Conservation (phyloP, 1,140 invertebrate species). For the Drosophila takahashii region DNA sequence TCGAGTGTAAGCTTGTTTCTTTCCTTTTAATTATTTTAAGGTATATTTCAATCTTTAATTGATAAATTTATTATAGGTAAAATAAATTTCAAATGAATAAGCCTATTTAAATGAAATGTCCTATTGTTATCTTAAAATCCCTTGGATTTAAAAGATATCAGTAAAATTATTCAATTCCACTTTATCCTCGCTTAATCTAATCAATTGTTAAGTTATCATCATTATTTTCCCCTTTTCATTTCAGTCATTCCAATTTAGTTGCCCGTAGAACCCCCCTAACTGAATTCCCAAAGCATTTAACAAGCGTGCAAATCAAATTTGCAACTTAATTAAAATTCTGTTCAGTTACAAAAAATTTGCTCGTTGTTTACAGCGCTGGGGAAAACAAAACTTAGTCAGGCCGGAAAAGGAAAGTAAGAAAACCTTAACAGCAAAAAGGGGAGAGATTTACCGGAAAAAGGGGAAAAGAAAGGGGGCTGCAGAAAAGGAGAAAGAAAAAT, state of each 20-base stretch:
- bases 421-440: slow-evolving; percentile 16
- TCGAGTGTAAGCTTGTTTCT: neutral
- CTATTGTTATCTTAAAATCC: no score
- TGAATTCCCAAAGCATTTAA: slow-evolving; percentile 59
- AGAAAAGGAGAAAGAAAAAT: slow-evolving; percentile 66
- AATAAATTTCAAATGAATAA: no score
- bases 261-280: neutral
- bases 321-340: slow-evolving; percentile 78
- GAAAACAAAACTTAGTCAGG: slow-evolving; percentile 35
- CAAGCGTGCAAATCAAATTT: slow-evolving; percentile 75
- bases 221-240: neutral
- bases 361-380: slow-evolving; percentile 31
- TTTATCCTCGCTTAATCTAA: neutral
- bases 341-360: slow-evolving; percentile 52
- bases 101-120: no score
- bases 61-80: no score
- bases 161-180: neutral
- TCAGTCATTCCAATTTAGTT: slow-evolving; percentile 8
- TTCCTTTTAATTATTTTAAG: no score
- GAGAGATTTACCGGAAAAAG: neutral
- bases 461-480: slow-evolving; percentile 6
- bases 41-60: no score
- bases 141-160: no score
- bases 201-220: slow-evolving; percentile 2
- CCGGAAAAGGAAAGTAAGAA: slow-evolving; percentile 34